phyloP scores from a whole-genome alignment of 2,797 vertebrate genomes.

The Fundulus diaphanus region DNA sequence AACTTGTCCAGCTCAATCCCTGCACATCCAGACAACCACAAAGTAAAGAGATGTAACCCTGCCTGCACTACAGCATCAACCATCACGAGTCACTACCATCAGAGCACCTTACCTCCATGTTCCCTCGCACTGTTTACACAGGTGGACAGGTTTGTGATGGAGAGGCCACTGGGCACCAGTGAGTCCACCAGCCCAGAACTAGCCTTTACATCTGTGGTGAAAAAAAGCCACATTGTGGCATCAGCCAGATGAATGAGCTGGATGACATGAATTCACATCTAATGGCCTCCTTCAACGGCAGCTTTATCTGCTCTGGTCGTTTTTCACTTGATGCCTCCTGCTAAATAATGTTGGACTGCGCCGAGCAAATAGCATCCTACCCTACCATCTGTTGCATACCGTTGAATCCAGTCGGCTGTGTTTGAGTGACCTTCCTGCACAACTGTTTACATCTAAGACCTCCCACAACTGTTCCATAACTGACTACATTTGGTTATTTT shows the following conservation, averaged over 20 bases:
- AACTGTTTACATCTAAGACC: too few relatives aligned
- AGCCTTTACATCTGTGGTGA: slow-evolving; percentile 85
- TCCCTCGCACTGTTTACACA: slow-evolving; percentile 87
- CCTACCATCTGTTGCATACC: too few relatives aligned
- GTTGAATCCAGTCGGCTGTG: too few relatives aligned
- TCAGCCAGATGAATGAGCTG: background rate
- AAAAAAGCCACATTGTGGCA: slow-evolving; percentile 6
- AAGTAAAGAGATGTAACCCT: background rate
- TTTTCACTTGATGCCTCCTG: background rate
- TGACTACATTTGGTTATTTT: too few relatives aligned
- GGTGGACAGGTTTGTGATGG: slow-evolving; percentile 85
- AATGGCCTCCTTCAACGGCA: too few relatives aligned
- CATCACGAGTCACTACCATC: background rate
- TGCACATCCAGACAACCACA: slow-evolving; percentile 53
- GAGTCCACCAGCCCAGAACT: slow-evolving; percentile 82
- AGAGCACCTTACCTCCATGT: slow-evolving; percentile 81
- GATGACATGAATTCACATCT: background rate
- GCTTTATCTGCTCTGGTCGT: background rate
- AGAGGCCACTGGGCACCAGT: slow-evolving; percentile 81
- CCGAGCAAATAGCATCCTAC: too few relatives aligned
- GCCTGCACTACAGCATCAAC: background rate
- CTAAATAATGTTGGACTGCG: background rate
- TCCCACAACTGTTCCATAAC: too few relatives aligned
- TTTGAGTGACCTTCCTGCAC: too few relatives aligned
- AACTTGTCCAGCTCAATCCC: slow-evolving; percentile 94